A percentile compares a stretch with the other conserved stretches of the same genome.
Evolutionary conservation across 2,113 vertebrate species (phyloP).

Genomic region (Telmatochromis sp.): DNA sequence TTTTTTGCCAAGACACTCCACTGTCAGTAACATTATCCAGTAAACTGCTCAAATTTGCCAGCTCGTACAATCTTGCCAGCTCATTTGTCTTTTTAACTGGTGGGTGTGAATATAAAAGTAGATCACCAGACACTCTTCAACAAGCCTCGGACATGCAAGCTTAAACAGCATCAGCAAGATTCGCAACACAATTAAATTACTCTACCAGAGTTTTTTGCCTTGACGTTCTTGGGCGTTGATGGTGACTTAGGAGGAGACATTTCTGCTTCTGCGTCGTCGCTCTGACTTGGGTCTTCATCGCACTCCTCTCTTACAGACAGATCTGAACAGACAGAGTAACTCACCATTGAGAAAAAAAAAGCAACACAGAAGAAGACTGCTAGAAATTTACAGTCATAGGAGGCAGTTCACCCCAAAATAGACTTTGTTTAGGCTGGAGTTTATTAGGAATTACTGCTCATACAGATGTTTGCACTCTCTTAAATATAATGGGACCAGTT

Average conservation of each 20-base stretch:
- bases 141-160: background rate
- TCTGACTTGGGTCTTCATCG: constrained; percentile 77
- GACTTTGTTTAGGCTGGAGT: background rate
- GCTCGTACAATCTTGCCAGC: background rate
- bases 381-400: background rate
- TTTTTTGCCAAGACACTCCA: background rate
- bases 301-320: constrained; percentile 79
- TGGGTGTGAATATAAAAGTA: constrained; percentile 2
- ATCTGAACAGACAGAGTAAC: constrained; percentile 56
- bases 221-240: constrained; percentile 83
- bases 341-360: background rate
- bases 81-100: constrained; percentile 9
- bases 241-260: constrained; percentile 88
- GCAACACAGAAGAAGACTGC: background rate
- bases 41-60: constrained; percentile 3
- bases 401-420: background rate
- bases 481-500: background rate
- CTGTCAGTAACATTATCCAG: background rate
- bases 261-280: constrained; percentile 82
- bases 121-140: background rate
- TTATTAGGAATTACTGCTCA: background rate
- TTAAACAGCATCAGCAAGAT: background rate
- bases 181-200: background rate
- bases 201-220: constrained; percentile 85
- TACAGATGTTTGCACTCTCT: background rate